A percentile compares a stretch with the other conserved stretches of the same genome.
These are phyloP conservation scores for Lymantria monacha DNA, from an alignment of 2,888 invertebrate genomes.

Conservation along the genomic window DNA sequence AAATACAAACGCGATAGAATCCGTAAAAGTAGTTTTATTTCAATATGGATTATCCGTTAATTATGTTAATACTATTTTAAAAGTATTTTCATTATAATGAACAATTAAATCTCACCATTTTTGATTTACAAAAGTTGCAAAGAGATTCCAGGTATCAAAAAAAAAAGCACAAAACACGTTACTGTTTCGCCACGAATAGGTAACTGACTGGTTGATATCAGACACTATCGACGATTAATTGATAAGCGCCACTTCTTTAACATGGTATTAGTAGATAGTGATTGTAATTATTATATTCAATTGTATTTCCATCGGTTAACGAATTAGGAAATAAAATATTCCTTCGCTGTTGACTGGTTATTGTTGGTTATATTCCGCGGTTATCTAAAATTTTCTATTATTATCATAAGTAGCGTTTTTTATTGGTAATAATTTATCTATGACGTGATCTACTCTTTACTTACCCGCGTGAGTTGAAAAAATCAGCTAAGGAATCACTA, in stretches of 20 bases:
- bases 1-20: too few species aligned
- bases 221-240: constrained; percentile 37
- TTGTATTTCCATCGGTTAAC: constrained; percentile 39
- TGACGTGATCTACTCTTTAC: too few species aligned
- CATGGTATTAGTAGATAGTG: constrained; percentile 55
- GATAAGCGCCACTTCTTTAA: constrained; percentile 63
- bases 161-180: constrained; percentile 26
- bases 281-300: constrained; percentile 48
- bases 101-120: constrained; percentile 9
- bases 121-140: neutral
- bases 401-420: too few species aligned
- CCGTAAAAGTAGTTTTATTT: too few species aligned
- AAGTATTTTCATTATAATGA: neutral
- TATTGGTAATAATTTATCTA: too few species aligned
- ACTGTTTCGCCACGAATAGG: constrained; percentile 16
- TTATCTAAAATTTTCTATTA: too few species aligned
- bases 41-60: too few species aligned
- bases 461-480: too few species aligned
- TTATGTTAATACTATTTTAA: too few species aligned
- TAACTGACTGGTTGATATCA: constrained; percentile 32
- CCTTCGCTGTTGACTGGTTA: neutral
- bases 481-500: too few species aligned
- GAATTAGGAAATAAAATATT: constrained; percentile 32
- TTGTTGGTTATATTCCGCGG: neutral
- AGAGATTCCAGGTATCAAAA: constrained; percentile 1